These are phyloP conservation scores for Echinops telfairi DNA, from an alignment of 2,113 vertebrate genomes.

Conservation along the genomic window DNA sequence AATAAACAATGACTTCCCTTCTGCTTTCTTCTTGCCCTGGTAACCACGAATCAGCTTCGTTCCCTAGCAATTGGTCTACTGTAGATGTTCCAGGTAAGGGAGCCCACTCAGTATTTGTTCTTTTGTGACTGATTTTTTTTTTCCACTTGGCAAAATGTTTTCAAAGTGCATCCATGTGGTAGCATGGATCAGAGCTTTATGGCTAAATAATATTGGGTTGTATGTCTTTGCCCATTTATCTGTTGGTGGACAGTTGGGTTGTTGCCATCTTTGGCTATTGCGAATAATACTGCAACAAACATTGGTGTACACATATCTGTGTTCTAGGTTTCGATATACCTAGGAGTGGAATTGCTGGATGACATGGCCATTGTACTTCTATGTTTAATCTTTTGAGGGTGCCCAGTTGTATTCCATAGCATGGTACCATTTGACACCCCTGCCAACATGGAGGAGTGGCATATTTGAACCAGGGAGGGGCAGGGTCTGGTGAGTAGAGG, in stretches of 20 bases:
- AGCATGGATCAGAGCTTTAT: neutral
- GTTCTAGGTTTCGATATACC: neutral
- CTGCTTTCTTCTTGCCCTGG: neutral
- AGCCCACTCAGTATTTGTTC: neutral
- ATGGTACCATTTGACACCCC: neutral
- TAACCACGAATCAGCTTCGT: neutral
- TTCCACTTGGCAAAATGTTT: neutral
- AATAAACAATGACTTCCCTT: neutral
- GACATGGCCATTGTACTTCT: neutral
- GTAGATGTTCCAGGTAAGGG: neutral
- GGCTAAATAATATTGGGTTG: neutral
- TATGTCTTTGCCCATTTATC: neutral
- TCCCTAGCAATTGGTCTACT: neutral
- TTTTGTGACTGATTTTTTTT: neutral
- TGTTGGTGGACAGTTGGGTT: neutral
- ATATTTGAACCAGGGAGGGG: neutral
- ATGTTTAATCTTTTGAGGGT: neutral
- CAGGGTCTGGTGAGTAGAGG: neutral
- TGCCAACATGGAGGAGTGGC: neutral
- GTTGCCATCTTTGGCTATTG: neutral
- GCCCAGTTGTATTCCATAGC: neutral
- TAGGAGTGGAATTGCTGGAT: neutral
- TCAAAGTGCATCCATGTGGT: neutral
- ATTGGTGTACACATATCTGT: neutral
- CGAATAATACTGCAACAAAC: neutral